Conservation (phyloP, 1,140 invertebrate species). For the Maniola jurtina region DNA sequence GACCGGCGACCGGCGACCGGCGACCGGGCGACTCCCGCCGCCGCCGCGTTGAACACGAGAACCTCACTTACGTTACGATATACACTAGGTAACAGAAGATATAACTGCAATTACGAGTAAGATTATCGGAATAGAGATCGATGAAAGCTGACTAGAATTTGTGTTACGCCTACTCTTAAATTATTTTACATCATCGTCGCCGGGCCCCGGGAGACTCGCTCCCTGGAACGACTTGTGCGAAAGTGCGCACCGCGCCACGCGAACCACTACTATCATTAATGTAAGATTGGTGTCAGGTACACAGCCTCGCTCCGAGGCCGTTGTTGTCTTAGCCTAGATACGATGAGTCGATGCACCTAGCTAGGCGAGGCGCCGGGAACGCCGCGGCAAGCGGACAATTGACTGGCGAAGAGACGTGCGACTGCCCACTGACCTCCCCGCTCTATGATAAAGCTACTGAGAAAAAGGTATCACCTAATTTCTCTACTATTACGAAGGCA, state of each 20-base stretch:
- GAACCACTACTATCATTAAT: constrained; percentile 47
- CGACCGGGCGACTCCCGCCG: constrained; percentile 7
- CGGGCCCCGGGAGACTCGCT: constrained; percentile 26
- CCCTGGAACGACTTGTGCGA: constrained; percentile 52
- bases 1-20: constrained; percentile 12
- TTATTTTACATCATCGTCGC: constrained; percentile 47
- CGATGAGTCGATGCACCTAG: constrained; percentile 58
- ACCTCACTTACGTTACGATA: constrained; percentile 58
- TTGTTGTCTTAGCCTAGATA: constrained; percentile 58
- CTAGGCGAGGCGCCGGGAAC: constrained; percentile 49
- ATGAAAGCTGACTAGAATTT: constrained; percentile 74
- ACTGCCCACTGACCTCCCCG: constrained; percentile 51
- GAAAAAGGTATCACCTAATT: constrained; percentile 76
- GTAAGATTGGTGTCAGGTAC: constrained; percentile 71
- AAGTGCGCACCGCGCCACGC: constrained; percentile 39
- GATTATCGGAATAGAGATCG: constrained; percentile 68
- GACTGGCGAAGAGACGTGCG: constrained; percentile 62
- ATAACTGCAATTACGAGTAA: constrained; percentile 57
- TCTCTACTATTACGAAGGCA: constrained; percentile 76
- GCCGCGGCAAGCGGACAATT: constrained; percentile 56
- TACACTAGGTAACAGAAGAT: constrained; percentile 59
- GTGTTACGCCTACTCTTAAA: constrained; percentile 65
- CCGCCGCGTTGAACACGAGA: constrained; percentile 60
- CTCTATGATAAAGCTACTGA: constrained; percentile 69
- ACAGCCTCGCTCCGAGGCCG: constrained; percentile 58